phyloP scores from a whole-genome alignment of 2,113 vertebrate genomes.

The Prinia subflava region DNA sequence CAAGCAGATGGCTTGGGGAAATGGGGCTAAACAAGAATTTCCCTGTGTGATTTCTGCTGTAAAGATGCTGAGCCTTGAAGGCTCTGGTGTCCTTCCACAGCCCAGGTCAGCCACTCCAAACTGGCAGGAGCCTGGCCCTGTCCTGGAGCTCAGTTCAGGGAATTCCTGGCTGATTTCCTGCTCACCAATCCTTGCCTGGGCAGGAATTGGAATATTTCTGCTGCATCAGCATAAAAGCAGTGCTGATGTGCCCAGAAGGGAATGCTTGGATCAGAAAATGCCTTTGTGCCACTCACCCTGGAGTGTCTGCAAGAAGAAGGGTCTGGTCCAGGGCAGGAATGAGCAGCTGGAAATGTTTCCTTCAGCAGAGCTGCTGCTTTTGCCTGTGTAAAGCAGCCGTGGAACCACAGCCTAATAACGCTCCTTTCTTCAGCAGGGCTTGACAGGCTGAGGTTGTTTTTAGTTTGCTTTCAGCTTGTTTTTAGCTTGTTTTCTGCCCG shows the following conservation, averaged over 20 bases:
- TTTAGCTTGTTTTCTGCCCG: not conserved
- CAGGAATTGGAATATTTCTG: not conserved
- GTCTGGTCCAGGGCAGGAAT: not conserved
- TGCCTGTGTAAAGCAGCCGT: not conserved
- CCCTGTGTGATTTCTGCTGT: rapidly evolving
- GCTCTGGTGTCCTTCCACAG: not conserved
- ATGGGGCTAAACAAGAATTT: not conserved
- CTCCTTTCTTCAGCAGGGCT: not conserved
- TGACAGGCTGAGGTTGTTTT: not conserved
- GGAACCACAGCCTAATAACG: rapidly evolving
- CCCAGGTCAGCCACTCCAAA: not conserved
- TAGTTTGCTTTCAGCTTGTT: not conserved
- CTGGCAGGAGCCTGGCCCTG: not conserved
- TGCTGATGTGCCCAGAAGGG: no score
- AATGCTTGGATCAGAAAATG: no score
- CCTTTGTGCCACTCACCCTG: not conserved
- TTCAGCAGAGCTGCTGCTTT: not conserved
- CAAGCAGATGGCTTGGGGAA: not conserved
- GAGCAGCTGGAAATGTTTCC: not conserved
- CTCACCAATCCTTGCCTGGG: not conserved
- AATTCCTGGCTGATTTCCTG: not conserved
- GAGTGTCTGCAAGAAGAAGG: not conserved
- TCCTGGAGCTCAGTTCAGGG: not conserved
- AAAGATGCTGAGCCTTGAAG: not conserved
- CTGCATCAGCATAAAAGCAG: not conserved